These are phyloP conservation scores for Glaucomys volans DNA, from an alignment of 2,113 vertebrate species.

Conservation along the genomic window DNA sequence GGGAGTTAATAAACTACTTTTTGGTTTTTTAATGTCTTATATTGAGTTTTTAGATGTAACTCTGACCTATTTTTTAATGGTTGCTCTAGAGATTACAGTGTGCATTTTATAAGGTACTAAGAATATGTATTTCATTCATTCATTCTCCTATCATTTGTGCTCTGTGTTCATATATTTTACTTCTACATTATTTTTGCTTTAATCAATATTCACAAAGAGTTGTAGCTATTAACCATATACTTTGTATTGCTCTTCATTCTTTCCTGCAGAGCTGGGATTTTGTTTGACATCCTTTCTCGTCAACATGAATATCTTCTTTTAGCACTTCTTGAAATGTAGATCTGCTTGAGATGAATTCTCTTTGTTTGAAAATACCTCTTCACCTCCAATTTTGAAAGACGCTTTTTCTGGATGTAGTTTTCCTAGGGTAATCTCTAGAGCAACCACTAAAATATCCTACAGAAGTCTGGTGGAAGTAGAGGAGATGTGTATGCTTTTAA, in stretches of 20 bases:
- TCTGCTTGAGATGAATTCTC: neutral
- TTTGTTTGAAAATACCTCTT: neutral
- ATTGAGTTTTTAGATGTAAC: neutral
- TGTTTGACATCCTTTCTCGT: neutral
- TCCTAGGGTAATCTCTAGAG: neutral
- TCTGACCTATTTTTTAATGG: neutral
- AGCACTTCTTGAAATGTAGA: neutral
- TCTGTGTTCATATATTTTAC: neutral
- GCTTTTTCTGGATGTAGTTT: neutral
- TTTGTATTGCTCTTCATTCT: fast-evolving
- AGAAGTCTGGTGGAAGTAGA: neutral
- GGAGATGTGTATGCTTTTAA: neutral
- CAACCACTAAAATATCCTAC: neutral
- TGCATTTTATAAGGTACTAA: neutral
- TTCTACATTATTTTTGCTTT: neutral
- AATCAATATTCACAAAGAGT: neutral
- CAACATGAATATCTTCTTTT: neutral
- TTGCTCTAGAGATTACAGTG: neutral
- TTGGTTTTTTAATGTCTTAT: neutral
- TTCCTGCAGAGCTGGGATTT: neutral
- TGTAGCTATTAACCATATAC: no score
- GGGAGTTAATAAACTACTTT: neutral
- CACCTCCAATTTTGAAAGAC: neutral
- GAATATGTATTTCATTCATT: neutral
- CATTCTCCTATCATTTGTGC: no score